These are phyloP conservation scores for Apeltes quadracus DNA, from an alignment of 2,113 vertebrate genomes.

Conservation along the genomic window DNA sequence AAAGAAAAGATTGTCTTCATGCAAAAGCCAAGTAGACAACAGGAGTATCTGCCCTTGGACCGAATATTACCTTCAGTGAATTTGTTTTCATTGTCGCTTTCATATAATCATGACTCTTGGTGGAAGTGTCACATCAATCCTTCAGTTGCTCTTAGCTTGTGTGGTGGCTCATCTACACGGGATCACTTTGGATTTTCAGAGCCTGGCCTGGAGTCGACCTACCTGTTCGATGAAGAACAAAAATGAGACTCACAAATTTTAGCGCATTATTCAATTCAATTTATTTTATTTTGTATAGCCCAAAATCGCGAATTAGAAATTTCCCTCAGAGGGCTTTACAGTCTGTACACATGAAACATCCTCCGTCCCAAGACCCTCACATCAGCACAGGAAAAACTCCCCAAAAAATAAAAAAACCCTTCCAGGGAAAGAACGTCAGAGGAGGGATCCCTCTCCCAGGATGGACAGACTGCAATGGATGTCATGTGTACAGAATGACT, in stretches of 20 bases:
- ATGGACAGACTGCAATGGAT: too few species aligned
- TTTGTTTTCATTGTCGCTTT: conserved; percentile 50
- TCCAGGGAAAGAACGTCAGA: too few species aligned
- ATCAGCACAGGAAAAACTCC: too few species aligned
- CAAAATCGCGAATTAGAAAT: too few species aligned
- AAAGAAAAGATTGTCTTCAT: conserved; percentile 43
- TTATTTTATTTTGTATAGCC: too few species aligned
- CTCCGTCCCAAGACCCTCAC: too few species aligned
- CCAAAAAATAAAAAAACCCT: too few species aligned
- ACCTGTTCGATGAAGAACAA: neutral
- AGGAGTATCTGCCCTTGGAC: conserved; percentile 42
- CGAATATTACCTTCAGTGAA: conserved; percentile 49
- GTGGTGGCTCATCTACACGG: neutral
- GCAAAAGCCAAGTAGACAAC: conserved; percentile 46
- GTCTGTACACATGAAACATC: too few species aligned
- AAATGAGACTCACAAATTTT: neutral
- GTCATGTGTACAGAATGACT: too few species aligned
- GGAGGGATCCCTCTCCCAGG: too few species aligned
- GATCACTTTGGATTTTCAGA: conserved; percentile 1
- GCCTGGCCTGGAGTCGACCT: neutral
- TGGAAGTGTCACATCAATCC: conserved; percentile 16
- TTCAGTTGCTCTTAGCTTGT: conserved; percentile 28
- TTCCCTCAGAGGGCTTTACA: too few species aligned
- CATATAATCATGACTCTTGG: conserved; percentile 37
- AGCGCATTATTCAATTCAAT: too few species aligned